phyloP scores from a whole-genome alignment of 2,113 vertebrate genomes.

The Daphoenositta chrysoptera region DNA sequence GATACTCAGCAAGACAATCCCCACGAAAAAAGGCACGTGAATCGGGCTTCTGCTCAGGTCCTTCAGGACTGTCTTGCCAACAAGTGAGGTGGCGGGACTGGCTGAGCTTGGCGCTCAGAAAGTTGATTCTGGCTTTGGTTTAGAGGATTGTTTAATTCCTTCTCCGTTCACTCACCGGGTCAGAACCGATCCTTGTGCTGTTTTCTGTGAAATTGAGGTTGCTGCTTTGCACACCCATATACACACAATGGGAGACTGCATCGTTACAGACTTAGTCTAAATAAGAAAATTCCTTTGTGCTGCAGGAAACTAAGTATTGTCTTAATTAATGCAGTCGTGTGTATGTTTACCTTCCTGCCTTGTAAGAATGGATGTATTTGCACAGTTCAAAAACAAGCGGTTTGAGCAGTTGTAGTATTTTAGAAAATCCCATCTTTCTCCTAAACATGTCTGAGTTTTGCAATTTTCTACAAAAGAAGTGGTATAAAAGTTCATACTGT shows the following conservation, averaged over 20 bases:
- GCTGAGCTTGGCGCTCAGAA: not conserved
- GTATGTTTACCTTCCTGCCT: not conserved
- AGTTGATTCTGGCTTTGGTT: not conserved
- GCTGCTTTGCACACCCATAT: not conserved
- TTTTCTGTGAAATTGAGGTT: not conserved
- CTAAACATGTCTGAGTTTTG: not conserved
- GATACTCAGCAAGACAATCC: not conserved
- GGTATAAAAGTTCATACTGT: not conserved
- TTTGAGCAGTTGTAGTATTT: not conserved
- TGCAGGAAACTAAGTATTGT: slow-evolving; percentile 19
- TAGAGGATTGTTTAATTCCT: not conserved
- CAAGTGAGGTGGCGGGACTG: not conserved
- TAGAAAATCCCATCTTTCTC: not conserved
- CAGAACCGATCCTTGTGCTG: not conserved
- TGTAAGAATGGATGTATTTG: not conserved
- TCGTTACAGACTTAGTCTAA: not conserved
- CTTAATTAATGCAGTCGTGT: not conserved
- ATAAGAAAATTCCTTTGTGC: not conserved
- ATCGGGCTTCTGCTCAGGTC: not conserved
- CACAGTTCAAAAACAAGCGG: not conserved
- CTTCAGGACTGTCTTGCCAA: not conserved
- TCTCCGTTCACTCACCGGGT: not conserved
- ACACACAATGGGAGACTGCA: not conserved
- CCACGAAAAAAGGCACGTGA: not conserved
- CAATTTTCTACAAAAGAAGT: not conserved